These are phyloP conservation scores for Lithobates pipiens DNA, from an alignment of 2,797 vertebrate species.

Conservation along the genomic window DNA sequence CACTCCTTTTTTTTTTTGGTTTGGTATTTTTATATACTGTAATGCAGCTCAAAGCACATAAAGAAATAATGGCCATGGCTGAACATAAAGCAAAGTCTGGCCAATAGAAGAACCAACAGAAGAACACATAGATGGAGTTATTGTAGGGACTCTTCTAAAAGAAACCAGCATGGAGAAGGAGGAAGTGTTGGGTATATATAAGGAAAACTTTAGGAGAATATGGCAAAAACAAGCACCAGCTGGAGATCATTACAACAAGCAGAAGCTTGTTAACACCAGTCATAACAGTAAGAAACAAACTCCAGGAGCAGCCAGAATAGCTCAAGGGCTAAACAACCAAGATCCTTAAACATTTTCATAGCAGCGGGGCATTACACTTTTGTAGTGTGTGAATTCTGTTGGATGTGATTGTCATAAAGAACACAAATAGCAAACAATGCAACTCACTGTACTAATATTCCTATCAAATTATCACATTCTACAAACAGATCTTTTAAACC, in stretches of 20 bases:
- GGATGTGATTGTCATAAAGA: slow-evolving; percentile 16
- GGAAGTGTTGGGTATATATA: slow-evolving; percentile 34
- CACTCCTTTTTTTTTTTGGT: no score
- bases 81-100: no score
- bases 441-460: slow-evolving; percentile 11
- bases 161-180: slow-evolving; percentile 5
- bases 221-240: slow-evolving; percentile 22
- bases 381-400: slow-evolving; percentile 35
- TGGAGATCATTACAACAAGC: slow-evolving; percentile 46
- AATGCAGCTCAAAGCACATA: no score
- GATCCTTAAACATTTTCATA: slow-evolving; percentile 24
- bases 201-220: slow-evolving; percentile 12
- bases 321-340: slow-evolving; percentile 40
- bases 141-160: neutral
- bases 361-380: slow-evolving; percentile 35
- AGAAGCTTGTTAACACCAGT: slow-evolving; percentile 22
- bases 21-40: no score
- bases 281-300: slow-evolving; percentile 39
- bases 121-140: no score
- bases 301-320: slow-evolving; percentile 26
- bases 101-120: no score
- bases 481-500: neutral
- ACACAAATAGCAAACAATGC: slow-evolving; percentile 10
- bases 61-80: no score
- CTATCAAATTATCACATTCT: slow-evolving; percentile 8